Evolutionary conservation across 2,888 invertebrate species (phyloP).

Genomic region (Tenthredo mesomela): DNA sequence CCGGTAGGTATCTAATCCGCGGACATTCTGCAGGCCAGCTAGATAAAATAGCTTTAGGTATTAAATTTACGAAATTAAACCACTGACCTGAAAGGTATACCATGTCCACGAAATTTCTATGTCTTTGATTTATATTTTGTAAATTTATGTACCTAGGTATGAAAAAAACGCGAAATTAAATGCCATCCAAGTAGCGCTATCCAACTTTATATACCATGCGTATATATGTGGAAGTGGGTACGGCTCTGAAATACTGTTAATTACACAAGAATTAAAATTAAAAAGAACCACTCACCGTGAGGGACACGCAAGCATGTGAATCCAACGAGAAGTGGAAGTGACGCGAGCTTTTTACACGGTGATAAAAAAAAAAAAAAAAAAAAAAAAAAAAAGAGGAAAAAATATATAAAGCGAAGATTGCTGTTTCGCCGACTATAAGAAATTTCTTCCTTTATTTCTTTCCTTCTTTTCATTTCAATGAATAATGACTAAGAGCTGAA

Average conservation of each 20-base stretch:
- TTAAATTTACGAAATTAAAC: slow-evolving; percentile 59
- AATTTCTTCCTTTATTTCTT: background rate
- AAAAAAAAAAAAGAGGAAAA: background rate
- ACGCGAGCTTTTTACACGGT: background rate
- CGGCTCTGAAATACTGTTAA: background rate
- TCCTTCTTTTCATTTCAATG: background rate
- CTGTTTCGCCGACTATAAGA: background rate
- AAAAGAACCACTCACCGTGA: background rate
- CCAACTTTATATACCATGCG: background rate
- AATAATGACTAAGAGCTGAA: slow-evolving; percentile 8
- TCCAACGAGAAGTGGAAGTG: background rate
- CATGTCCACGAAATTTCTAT: slow-evolving; percentile 53
- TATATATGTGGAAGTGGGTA: background rate
- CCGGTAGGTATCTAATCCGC: slow-evolving; percentile 6
- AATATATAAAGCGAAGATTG: background rate
- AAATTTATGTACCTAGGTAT: background rate
- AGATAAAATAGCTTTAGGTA: slow-evolving; percentile 5
- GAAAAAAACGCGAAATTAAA: background rate
- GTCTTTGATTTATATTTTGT: slow-evolving; percentile 63
- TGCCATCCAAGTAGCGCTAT: background rate
- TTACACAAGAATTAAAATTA: slow-evolving; percentile 8
- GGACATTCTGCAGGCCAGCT: background rate
- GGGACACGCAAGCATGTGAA: background rate
- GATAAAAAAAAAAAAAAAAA: background rate
- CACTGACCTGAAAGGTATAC: slow-evolving; percentile 49